Evolutionary conservation across 2,888 invertebrate species (phyloP), one percentile per base, ranked within the genome.

Genomic region (Aporophyla lueneburgensis): DNA sequence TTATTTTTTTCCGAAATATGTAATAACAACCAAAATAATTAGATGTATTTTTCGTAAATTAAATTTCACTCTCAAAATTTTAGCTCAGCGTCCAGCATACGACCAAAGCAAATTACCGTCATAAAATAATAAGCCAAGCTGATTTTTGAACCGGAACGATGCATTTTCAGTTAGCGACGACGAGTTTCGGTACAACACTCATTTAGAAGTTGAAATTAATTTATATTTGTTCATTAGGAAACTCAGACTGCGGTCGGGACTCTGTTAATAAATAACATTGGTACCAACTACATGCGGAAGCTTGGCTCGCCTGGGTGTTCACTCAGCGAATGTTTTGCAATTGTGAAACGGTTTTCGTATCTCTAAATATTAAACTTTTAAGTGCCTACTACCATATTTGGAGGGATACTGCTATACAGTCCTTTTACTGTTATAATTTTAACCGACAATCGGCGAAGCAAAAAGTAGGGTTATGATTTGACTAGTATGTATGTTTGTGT

Each of bases 161-260:
- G 56, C 14, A 72, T 68, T 65, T 84, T 81, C 54, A 74, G 73
- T 80, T 74, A 61, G 68, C 59, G 33, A 43, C 80, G 54, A 65
- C 68, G 19, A 80, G 63, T 81, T 81, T n/a, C 5, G 10, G 24
- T 24, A 46, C 56, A 83, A 71, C 62, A 71, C 62, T 54, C 68
- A 65, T 74, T 84, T 59, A 12, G 5, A 65, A 84, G 68, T 84
- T 68, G 24, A 69, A 81, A 80, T 80, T 81, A 84, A 84, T 80
- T 81, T 73, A 58, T 27, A 71, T 53, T 82, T 82, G 80, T 83
- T 84, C 40, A 61, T 73, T 80, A 69, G n/a, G 40, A 43, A 81
- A 84, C 33, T 80, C 68, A 2, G 46, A 51, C 51, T 49, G 67
- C 67, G 6, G 63, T 59, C 4, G 54, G 9, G 24, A 16, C 12